phyloP scores from a whole-genome alignment of 2,797 vertebrate genomes.

The Spea hammondii region DNA sequence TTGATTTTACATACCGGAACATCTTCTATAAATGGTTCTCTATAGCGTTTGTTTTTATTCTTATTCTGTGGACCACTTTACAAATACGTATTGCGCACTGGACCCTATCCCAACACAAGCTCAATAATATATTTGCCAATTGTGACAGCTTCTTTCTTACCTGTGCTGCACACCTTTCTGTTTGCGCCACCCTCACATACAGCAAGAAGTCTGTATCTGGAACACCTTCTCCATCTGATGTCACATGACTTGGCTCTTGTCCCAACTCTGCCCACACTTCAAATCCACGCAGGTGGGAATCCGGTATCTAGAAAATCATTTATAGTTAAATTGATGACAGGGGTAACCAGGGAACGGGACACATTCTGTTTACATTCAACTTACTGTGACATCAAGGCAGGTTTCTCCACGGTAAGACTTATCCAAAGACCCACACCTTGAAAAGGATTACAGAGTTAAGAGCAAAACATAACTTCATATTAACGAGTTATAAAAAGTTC shows the following conservation, averaged over 20 bases:
- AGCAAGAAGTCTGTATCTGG: slow-evolving; percentile 75
- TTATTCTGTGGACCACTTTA: no score
- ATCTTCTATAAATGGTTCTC: no score
- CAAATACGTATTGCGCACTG: no score
- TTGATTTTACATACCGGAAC: no score
- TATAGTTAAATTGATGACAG: background rate
- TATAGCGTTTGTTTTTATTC: no score
- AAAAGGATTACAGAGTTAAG: background rate
- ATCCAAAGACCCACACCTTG: slow-evolving; percentile 76
- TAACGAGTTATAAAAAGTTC: background rate
- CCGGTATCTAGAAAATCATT: slow-evolving; percentile 70
- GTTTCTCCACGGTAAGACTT: slow-evolving; percentile 72
- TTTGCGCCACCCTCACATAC: slow-evolving; percentile 71
- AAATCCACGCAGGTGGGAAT: slow-evolving; percentile 76
- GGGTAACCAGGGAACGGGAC: background rate
- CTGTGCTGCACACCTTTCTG: slow-evolving; percentile 74
- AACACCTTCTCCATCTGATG: slow-evolving; percentile 69
- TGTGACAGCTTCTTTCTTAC: slow-evolving; percentile 57
- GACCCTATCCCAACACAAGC: background rate
- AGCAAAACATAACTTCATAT: background rate
- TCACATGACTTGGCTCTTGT: slow-evolving; percentile 59
- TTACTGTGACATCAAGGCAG: slow-evolving; percentile 75
- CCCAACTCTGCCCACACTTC: slow-evolving; percentile 68
- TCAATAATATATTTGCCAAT: background rate
- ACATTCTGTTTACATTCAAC: slow-evolving; percentile 29